Conservation (phyloP, 2,113 vertebrate species). For the Esox niger region DNA sequence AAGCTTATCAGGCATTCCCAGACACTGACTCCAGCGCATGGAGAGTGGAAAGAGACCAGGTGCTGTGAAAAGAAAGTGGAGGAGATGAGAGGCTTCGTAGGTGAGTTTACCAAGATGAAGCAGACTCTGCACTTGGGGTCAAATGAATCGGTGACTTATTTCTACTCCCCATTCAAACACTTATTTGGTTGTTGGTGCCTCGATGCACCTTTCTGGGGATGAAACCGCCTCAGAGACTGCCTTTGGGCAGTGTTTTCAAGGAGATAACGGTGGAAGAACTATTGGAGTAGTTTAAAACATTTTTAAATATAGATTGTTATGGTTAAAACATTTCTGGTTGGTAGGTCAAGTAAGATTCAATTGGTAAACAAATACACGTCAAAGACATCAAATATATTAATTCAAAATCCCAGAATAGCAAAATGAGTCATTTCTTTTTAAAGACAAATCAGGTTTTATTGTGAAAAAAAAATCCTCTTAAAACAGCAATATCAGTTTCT, state of each 20-base stretch:
- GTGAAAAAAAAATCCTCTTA: slow-evolving; percentile 4
- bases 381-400: no score
- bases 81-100: slow-evolving; percentile 35
- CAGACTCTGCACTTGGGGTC: slow-evolving; percentile 49
- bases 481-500: slow-evolving; percentile 16
- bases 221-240: neutral
- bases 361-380: no score
- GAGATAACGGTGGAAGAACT: no score
- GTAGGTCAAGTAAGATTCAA: no score
- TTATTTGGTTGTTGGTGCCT: neutral
- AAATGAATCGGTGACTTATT: slow-evolving; percentile 35
- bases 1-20: slow-evolving; percentile 68
- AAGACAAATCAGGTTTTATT: neutral
- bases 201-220: slow-evolving; percentile 17
- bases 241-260: neutral
- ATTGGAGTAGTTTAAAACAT: no score
- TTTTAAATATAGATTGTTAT: no score
- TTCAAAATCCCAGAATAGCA: no score
- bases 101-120: slow-evolving; percentile 58
- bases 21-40: slow-evolving; percentile 58
- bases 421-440: no score
- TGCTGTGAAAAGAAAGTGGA: slow-evolving; percentile 26
- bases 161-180: neutral
- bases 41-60: slow-evolving; percentile 47
- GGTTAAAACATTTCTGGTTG: no score